Evolutionary conservation across 2,797 vertebrate species (phyloP).

Genomic region (Limosa lapponica): DNA sequence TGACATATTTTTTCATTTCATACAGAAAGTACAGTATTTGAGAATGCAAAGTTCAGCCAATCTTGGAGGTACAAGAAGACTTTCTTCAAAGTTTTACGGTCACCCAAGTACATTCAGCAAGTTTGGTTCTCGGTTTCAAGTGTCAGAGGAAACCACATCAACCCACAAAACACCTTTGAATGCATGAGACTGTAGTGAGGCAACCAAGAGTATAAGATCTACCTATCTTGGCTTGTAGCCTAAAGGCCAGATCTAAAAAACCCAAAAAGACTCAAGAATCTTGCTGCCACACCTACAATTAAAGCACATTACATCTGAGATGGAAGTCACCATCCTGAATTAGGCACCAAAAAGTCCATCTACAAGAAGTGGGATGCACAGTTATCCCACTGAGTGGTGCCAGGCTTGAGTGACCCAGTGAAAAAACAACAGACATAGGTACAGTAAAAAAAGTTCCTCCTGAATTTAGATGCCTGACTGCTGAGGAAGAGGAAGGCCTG

Average conservation of each 20-base stretch:
- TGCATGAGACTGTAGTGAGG: not conserved
- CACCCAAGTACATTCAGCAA: not conserved
- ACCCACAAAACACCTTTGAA: not conserved
- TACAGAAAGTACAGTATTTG: not conserved
- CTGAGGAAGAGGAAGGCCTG: not conserved
- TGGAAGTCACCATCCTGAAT: not conserved
- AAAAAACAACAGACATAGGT: accelerated
- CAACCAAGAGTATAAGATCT: not conserved
- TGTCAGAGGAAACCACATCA: not conserved
- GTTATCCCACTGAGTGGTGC: accelerated
- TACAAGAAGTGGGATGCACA: not conserved
- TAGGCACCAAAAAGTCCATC: not conserved
- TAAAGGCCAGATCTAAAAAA: not conserved
- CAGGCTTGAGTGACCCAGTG: not conserved
- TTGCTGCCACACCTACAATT: not conserved
- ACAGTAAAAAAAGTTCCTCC: not conserved
- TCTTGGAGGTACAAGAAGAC: not conserved
- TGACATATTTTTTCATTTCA: not conserved
- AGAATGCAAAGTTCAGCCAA: not conserved
- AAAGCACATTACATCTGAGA: not conserved
- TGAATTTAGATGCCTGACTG: not conserved
- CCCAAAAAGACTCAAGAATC: not conserved
- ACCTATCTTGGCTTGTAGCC: not conserved
- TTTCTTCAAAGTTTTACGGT: not conserved
- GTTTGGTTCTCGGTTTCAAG: not conserved